Conservation (phyloP, 2,888 invertebrate genomes). For the Phorcus lineatus region DNA sequence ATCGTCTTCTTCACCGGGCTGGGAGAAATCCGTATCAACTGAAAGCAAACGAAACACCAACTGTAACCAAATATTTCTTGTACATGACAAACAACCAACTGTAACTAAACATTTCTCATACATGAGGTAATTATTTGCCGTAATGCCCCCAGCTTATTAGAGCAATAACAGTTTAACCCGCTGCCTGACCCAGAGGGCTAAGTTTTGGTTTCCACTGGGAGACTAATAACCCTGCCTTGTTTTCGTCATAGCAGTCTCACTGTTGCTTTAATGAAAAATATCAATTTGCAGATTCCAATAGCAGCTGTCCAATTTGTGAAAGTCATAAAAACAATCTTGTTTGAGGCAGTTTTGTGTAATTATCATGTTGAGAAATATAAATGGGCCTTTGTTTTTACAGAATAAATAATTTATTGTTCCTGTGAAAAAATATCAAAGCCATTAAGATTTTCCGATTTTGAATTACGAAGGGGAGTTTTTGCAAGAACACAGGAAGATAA, state of each 20-base stretch:
- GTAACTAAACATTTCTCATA: background rate
- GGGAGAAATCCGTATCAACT: background rate
- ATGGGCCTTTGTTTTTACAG: slow-evolving; percentile 13
- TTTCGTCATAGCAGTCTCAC: background rate
- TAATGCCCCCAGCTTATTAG: background rate
- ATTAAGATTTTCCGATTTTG: slow-evolving; percentile 7
- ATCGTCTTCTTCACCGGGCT: background rate
- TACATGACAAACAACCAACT: background rate
- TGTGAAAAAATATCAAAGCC: slow-evolving; percentile 4
- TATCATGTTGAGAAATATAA: slow-evolving; percentile 13
- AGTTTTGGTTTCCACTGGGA: background rate
- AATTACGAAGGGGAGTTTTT: slow-evolving; percentile 1
- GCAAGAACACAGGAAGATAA: background rate
- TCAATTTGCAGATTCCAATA: background rate
- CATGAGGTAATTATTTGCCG: background rate
- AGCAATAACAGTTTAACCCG: background rate
- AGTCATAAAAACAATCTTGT: background rate
- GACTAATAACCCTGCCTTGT: background rate
- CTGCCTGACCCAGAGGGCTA: background rate
- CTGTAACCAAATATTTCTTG: too few species aligned
- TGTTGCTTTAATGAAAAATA: background rate
- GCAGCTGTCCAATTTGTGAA: slow-evolving; percentile 10
- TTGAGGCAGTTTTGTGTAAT: slow-evolving; percentile 5
- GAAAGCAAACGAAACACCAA: background rate
- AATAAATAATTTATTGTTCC: background rate